phyloP scores from a whole-genome alignment of 2,797 vertebrate species.

The Myotis findleyi region DNA sequence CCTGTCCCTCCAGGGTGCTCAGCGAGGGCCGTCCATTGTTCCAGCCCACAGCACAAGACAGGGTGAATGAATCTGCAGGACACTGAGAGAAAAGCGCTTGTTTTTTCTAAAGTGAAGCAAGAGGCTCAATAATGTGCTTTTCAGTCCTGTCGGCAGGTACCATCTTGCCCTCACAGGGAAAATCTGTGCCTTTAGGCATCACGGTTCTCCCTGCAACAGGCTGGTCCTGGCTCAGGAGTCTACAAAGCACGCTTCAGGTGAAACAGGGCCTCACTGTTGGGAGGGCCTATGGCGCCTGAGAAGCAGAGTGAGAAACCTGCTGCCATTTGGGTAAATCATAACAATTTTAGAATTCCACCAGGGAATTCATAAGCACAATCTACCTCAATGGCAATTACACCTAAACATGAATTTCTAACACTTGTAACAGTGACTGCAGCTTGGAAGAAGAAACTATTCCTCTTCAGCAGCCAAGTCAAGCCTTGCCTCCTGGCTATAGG shows the following conservation, averaged over 20 bases:
- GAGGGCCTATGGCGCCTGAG: not conserved
- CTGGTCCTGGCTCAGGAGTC: not conserved
- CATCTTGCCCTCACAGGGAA: not conserved
- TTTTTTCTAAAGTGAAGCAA: not conserved
- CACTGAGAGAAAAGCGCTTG: not conserved
- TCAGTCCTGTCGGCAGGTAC: not conserved
- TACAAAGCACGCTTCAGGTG: not conserved
- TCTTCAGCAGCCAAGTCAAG: slow-evolving; percentile 52
- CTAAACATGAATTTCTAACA: not conserved
- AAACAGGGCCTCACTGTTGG: not conserved
- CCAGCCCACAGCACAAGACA: not conserved
- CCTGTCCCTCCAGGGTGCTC: not conserved
- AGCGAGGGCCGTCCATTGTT: not conserved
- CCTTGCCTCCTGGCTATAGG: slow-evolving; percentile 38
- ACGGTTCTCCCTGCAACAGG: not conserved
- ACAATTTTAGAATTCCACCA: slow-evolving; percentile 40
- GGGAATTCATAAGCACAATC: slow-evolving; percentile 47
- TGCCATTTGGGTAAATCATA: not conserved
- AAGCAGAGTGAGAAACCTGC: slow-evolving; percentile 38
- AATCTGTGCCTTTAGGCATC: not conserved
- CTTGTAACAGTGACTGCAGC: not conserved
- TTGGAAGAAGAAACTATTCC: slow-evolving; percentile 53
- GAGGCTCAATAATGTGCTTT: not conserved
- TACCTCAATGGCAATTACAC: not conserved
- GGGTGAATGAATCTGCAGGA: not conserved